A percentile compares a stretch with the other conserved stretches of the same genome.
phyloP scores from a whole-genome alignment of 1,140 invertebrate species.

The Luehdorfia chinensis region DNA sequence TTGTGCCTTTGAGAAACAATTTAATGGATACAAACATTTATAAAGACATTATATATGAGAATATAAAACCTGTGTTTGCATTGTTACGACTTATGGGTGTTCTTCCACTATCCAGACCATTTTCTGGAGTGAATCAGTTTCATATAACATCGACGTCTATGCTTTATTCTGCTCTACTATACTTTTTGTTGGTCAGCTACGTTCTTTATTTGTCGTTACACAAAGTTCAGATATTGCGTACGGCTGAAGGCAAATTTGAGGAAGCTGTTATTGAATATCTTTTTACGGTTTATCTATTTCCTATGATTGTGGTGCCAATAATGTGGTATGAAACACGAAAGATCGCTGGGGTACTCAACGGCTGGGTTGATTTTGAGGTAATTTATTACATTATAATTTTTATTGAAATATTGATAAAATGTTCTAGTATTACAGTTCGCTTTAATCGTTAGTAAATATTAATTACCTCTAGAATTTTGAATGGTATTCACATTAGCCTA shows the following conservation, averaged over 20 bases:
- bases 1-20: slow-evolving; percentile 54
- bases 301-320: slow-evolving; percentile 79
- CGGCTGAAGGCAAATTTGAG: slow-evolving; percentile 81
- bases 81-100: slow-evolving; percentile 78
- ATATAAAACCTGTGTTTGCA: slow-evolving; percentile 78
- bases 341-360: slow-evolving; percentile 78
- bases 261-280: slow-evolving; percentile 84
- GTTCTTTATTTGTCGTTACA: slow-evolving; percentile 79
- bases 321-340: slow-evolving; percentile 81
- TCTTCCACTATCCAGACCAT: slow-evolving; percentile 75
- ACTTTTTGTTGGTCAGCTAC: slow-evolving; percentile 70
- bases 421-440: too few species aligned
- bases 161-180: slow-evolving; percentile 78
- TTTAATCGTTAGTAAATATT: too few species aligned
- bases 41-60: slow-evolving; percentile 78
- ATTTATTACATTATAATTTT: slow-evolving; percentile 18
- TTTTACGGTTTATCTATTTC: slow-evolving; percentile 82
- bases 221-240: slow-evolving; percentile 78
- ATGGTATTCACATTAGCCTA: too few species aligned
- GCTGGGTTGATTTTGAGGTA: slow-evolving; percentile 81
- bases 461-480: too few species aligned
- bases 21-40: slow-evolving; percentile 49
- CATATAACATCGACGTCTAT: slow-evolving; percentile 72
- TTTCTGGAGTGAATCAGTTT: slow-evolving; percentile 69
- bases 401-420: too few species aligned